Evolutionary conservation across 1,140 invertebrate genomes (phyloP), one percentile per base, ranked within the genome.

Genomic region (Tachypleus tridentatus): DNA sequence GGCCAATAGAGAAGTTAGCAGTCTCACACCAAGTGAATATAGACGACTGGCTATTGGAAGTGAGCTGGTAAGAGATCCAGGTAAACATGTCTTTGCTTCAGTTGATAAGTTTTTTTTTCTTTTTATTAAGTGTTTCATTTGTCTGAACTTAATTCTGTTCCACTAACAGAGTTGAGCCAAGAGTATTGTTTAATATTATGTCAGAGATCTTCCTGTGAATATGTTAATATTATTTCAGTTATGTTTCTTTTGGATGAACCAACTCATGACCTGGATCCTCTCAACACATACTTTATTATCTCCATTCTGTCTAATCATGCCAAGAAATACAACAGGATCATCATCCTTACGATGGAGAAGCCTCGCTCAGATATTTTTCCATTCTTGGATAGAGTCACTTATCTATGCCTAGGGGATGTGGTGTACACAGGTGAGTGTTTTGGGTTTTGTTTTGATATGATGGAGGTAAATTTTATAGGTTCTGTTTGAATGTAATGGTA

Each of bases 321-420:
- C 4, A 92, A 92, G 68, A 92, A 93, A 73, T 88, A 91, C 67
- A 88, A 89, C 5, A 86, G 90, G 10, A 89, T 91, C 5, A 88
- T 95, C 4, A 80, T 95, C 47, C 74, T 95, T 0, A 94, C 91
- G 0, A 89, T 94, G 86, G 91, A 95, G 72, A 93, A 93, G 71
- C 93, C 93, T 47, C 81, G 90, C 63, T 94, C 91, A 53, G 92
- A 96, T 75, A 91, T 96, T 1, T 87, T 95, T 72, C 91, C 92
- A 0, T 94, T 95, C 72, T 80, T 96, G 61, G 91, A 93, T 73
- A 70, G 76, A 56, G 89, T 91, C 0, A 82, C 86, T 0, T 91
- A 90, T 73, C 77, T 95, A 3, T 94, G 91, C 71, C 77, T 94
- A 5, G 91, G 91, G 0, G 90, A 93, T 70, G 86, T 93, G 9